Base-by-base conservation (phyloP, 2,888 invertebrate genomes). In the Imbricaverruca yamaguchii region DNA sequence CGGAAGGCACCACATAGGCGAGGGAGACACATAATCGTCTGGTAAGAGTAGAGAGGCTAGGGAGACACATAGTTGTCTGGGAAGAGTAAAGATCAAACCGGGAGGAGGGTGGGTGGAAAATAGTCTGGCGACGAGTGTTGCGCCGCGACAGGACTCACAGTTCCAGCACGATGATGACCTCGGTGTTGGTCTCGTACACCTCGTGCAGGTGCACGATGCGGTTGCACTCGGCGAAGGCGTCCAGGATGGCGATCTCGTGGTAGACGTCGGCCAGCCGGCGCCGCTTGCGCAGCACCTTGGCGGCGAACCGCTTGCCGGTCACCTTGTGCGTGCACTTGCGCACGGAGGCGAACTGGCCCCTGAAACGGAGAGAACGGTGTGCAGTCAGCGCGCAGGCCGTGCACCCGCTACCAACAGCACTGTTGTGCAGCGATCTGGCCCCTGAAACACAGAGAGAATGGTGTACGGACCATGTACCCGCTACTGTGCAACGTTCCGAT, bases 171-270 rank as follows among this genome's bases (percentile, higher is more conserved):
- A 98, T 92, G 85, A 96, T 94, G 86, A 91, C 90, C 86, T 92
- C 92, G 81, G 89, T 88, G 77, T 89, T 88, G 9, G 91, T 91
- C 85, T 92, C 91, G 89, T 92, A 95, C 81, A 94, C 96, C 89
- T 97, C 96, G 88, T 96, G 94, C 84, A 98, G 90, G 84, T 93
- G 91, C 83, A 98, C 96, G 85, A 98, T 94, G 84, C 81, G 84
- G 7, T 87, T 86, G 63, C 84, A 83, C 21, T 86, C 85, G 57
- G 87, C 84, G 18, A 87, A 86, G 83, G 87, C 84, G 83, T 87
- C 87, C 65, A 89, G 85, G 84, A 89, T 88, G 65, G 87, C 87
- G 74, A 88, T 87, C 82, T 88, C 88, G 81, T 87, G 86, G 8
- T 87, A 85, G 55, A 88, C 87, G 84, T 87, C 87, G 82, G 86